A percentile compares a stretch with the other conserved stretches of the same genome.
These are phyloP conservation scores for Hoplias malabaricus DNA, from an alignment of 2,113 vertebrate genomes.

Conservation along the genomic window DNA sequence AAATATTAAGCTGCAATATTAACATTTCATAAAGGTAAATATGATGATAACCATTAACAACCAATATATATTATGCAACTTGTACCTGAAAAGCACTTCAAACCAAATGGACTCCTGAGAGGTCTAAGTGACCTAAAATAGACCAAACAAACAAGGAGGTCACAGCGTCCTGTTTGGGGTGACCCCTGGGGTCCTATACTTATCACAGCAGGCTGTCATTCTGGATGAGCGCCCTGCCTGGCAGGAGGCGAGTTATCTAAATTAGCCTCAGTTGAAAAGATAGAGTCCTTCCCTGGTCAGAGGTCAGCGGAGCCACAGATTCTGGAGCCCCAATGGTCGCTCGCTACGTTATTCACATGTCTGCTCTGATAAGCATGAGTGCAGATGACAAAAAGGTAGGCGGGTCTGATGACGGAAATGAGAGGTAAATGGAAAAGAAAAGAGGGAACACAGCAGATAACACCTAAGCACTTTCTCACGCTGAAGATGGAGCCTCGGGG, in stretches of 20 bases:
- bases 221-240: slow-evolving; percentile 64
- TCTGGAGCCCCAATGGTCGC: slow-evolving; percentile 71
- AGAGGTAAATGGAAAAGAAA: slow-evolving; percentile 60
- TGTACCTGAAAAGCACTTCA: slow-evolving; percentile 67
- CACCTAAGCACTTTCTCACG: slow-evolving; percentile 27
- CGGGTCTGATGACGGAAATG: slow-evolving; percentile 67
- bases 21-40: neutral
- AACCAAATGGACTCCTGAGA: slow-evolving; percentile 60
- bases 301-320: slow-evolving; percentile 72
- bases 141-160: slow-evolving; percentile 64
- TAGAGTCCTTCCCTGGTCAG: slow-evolving; percentile 69
- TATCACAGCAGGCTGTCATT: slow-evolving; percentile 69
- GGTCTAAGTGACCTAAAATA: slow-evolving; percentile 58
- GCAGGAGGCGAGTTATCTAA: slow-evolving; percentile 70
- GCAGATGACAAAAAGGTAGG: slow-evolving; percentile 66
- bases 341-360: slow-evolving; percentile 73
- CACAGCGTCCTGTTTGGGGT: slow-evolving; percentile 63
- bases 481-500: neutral
- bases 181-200: slow-evolving; percentile 69
- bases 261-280: slow-evolving; percentile 74
- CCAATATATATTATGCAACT: neutral
- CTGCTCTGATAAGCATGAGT: slow-evolving; percentile 75
- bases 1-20: too few relatives aligned
- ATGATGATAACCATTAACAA: neutral
- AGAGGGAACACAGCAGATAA: slow-evolving; percentile 52